phyloP scores from a whole-genome alignment of 2,113 vertebrate genomes.

The Jacana jacana region DNA sequence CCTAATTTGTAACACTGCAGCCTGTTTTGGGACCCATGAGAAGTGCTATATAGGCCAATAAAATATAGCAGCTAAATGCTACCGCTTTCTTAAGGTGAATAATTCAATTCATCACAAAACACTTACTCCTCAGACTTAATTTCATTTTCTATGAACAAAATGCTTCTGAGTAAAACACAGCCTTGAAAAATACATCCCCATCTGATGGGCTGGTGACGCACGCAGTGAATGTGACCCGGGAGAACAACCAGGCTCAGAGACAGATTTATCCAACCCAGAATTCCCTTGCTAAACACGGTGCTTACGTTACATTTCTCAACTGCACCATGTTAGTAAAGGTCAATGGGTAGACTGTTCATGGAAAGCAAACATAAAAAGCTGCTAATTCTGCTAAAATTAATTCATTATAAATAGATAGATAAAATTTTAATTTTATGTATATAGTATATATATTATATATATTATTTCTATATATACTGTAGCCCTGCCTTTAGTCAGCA shows the following conservation, averaged over 20 bases:
- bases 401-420: no score
- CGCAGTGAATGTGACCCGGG: neutral
- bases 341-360: neutral
- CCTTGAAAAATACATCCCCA: neutral
- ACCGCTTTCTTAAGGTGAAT: constrained; percentile 1
- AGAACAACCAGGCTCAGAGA: constrained; percentile 5
- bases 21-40: neutral
- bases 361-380: constrained; percentile 1
- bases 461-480: neutral
- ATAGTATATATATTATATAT: no score
- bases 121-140: constrained; percentile 32
- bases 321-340: neutral
- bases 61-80: constrained; percentile 42
- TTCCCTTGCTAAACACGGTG: neutral
- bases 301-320: neutral
- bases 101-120: constrained; percentile 38
- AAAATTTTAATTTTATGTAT: neutral
- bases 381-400: neutral
- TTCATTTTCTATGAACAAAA: constrained; percentile 39
- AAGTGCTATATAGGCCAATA: constrained; percentile 28
- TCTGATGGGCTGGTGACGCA: neutral
- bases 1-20: neutral
- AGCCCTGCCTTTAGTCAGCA: neutral
- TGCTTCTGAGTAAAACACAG: constrained; percentile 25
- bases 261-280: neutral